Conservation (phyloP, 2,113 vertebrate species). For the Hyperopisus bebe region DNA sequence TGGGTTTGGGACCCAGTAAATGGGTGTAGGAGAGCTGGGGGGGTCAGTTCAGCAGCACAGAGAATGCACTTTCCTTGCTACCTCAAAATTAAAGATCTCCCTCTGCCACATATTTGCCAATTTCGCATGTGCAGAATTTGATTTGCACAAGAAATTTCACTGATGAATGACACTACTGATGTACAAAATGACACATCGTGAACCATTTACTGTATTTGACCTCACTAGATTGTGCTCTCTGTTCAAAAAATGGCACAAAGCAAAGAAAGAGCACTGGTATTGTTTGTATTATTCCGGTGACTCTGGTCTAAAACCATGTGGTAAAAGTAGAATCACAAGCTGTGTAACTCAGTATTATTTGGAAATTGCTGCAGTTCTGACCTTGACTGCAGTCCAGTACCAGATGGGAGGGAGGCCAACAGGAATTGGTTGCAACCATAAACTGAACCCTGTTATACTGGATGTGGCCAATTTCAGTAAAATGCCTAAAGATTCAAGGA, state of each 20-base stretch:
- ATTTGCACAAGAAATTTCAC: not conserved
- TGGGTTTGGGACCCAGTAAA: constrained; percentile 21
- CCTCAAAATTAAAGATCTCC: constrained; percentile 3
- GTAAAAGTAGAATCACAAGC: not conserved
- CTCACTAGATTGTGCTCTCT: not conserved
- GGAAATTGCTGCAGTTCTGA: not conserved
- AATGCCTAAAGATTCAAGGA: not conserved
- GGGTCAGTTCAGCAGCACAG: not conserved
- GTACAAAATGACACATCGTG: not conserved
- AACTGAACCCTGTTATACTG: not conserved
- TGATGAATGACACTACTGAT: not conserved
- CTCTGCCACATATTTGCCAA: constrained; percentile 3
- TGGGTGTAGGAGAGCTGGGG: constrained; percentile 22
- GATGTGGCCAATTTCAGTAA: not conserved
- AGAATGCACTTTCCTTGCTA: not conserved
- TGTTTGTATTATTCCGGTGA: not conserved
- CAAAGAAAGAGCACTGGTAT: not conserved
- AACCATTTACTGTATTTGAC: not conserved
- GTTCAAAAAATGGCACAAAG: no score
- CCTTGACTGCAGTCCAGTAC: not conserved
- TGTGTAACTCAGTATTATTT: not conserved
- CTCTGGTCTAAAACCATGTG: not conserved
- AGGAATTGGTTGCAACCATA: not conserved
- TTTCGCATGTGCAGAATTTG: not conserved
- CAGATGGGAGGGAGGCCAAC: not conserved